Evolutionary conservation across 2,888 invertebrate genomes (phyloP).

Genomic region (Sepiola atlantica): DNA sequence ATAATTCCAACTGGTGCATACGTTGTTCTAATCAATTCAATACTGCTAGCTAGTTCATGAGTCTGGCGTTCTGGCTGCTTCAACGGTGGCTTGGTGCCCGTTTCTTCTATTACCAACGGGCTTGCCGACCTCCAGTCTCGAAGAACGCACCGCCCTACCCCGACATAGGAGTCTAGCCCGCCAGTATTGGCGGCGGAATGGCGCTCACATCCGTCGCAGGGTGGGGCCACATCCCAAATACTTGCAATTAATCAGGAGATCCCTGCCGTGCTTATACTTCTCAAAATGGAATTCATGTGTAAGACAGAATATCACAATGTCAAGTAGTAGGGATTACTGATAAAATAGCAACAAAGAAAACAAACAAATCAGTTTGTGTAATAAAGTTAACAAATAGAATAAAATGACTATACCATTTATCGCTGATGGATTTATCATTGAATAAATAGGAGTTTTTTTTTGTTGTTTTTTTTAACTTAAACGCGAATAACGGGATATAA

Average conservation of each 20-base stretch:
- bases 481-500: background rate
- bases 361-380: background rate
- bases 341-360: background rate
- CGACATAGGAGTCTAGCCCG: slow-evolving; percentile 6
- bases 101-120: slow-evolving; percentile 44
- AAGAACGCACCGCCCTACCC: background rate
- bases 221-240: slow-evolving; percentile 23
- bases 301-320: background rate
- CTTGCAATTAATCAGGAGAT: slow-evolving; percentile 43
- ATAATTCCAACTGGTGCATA: slow-evolving; percentile 45
- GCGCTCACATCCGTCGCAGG: slow-evolving; percentile 34
- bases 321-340: background rate
- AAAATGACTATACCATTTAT: background rate
- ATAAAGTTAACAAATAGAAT: background rate
- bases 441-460: background rate
- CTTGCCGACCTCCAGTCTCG: slow-evolving; percentile 41
- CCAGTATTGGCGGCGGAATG: slow-evolving; percentile 36
- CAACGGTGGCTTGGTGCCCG: slow-evolving; percentile 41
- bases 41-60: slow-evolving; percentile 35
- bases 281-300: slow-evolving; percentile 39
- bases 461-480: too few relatives aligned
- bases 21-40: slow-evolving; percentile 43
- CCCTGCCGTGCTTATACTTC: slow-evolving; percentile 36
- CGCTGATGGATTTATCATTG: background rate
- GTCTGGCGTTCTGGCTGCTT: slow-evolving; percentile 39